Percentiles rank a stretch among this genome's conserved stretches.
These are phyloP conservation scores for Lasioglossum calceatum DNA, from an alignment of 2,888 invertebrate species.

Conservation along the genomic window DNA sequence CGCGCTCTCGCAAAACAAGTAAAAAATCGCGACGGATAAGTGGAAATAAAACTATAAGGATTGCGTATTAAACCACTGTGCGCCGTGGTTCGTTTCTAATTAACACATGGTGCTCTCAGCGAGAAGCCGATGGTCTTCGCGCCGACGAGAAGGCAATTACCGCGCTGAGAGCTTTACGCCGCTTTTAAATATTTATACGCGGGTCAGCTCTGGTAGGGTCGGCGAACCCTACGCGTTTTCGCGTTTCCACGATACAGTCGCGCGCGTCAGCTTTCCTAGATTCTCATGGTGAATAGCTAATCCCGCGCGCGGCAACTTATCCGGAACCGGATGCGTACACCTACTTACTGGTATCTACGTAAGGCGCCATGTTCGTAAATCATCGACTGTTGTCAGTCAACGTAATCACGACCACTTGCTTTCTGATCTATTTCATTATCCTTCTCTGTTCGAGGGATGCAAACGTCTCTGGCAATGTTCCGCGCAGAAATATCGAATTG, in stretches of 20 bases:
- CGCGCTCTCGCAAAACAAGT: background rate
- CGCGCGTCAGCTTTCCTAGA: background rate
- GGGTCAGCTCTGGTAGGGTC: slow-evolving; percentile 22
- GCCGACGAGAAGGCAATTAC: slow-evolving; percentile 22
- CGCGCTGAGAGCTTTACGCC: slow-evolving; percentile 9
- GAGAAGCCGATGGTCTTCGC: slow-evolving; percentile 11
- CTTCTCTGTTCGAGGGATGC: background rate
- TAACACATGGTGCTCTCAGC: background rate
- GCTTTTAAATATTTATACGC: slow-evolving; percentile 47
- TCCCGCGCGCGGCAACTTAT: slow-evolving; percentile 33
- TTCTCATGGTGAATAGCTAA: slow-evolving; percentile 66
- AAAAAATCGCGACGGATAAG: background rate
- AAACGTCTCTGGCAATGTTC: background rate
- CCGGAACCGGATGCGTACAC: slow-evolving; percentile 63
- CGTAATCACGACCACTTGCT: background rate
- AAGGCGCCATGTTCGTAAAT: slow-evolving; percentile 23
- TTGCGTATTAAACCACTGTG: background rate
- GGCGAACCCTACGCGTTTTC: slow-evolving; percentile 40
- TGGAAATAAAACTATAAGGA: background rate
- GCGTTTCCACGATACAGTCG: slow-evolving; percentile 28
- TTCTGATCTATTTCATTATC: slow-evolving; percentile 19
- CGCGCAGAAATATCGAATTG: background rate
- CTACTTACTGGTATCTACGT: slow-evolving; percentile 43
- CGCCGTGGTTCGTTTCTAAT: slow-evolving; percentile 1
- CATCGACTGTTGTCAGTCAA: slow-evolving; percentile 24